A percentile compares a stretch with the other conserved stretches of the same genome.
phyloP scores from a whole-genome alignment of 2,797 vertebrate species.

The Phoeniculus purpureus region DNA sequence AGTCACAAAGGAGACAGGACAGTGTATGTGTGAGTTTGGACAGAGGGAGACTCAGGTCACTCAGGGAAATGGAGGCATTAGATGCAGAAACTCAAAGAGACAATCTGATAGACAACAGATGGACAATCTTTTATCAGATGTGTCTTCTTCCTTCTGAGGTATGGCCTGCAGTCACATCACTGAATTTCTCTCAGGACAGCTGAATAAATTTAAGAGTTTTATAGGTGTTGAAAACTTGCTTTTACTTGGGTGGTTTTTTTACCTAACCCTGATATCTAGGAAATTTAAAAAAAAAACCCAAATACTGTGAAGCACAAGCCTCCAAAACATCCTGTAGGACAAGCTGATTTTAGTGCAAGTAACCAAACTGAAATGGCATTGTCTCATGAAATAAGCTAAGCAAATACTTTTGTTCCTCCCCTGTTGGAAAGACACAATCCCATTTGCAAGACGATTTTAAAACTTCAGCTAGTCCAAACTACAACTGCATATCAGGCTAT shows the following conservation, averaged over 20 bases:
- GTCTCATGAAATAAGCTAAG: background rate
- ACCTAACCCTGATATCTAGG: background rate
- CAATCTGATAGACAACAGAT: background rate
- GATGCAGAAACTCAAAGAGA: background rate
- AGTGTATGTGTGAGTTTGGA: background rate
- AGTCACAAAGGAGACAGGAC: background rate
- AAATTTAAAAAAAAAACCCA: background rate
- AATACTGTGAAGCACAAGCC: background rate
- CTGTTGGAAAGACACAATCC: fast-evolving
- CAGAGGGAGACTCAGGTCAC: background rate
- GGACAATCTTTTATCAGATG: background rate
- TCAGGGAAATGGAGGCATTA: background rate
- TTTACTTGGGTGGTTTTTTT: background rate
- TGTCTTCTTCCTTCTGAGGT: background rate
- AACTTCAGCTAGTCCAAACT: background rate
- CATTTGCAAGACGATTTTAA: background rate
- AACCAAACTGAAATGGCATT: background rate
- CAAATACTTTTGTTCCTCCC: background rate
- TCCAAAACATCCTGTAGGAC: background rate
- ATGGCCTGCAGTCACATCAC: background rate
- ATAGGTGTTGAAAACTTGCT: background rate
- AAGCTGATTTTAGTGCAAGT: background rate
- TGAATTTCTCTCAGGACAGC: background rate
- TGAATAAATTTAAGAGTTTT: background rate
- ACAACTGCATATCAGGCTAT: constrained; percentile 8